Base-by-base conservation (phyloP, 2,113 vertebrate genomes). In the Accipiter cooperii region DNA sequence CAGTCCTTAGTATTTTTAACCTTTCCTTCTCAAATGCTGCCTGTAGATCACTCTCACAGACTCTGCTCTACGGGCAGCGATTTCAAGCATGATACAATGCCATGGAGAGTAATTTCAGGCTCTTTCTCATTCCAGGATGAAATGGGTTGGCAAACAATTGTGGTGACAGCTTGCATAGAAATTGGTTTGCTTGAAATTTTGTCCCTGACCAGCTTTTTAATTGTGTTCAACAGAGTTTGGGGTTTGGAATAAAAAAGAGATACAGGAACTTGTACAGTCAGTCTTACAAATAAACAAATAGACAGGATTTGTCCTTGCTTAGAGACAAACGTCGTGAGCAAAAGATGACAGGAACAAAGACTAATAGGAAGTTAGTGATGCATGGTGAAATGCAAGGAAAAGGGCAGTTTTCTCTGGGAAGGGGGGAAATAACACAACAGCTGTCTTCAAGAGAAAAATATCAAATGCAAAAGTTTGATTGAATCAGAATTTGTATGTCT, bases 111-210 rank as follows among this genome's bases (percentile, higher is more conserved):
- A 82, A 96, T 93, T 96, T 89, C 66, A 87, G 34, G 25, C 74
- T 78, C 40, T 88, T 95, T 90, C 63, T 29, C 65, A 70, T 96
- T 95, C 65, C 92, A 92, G 87, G 58, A 87, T 74, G 47, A 97
- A 98, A 93, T 89, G 68, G 52, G 12, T 85, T 93, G 97, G 78
- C 63, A 94, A 90, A 69, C 90, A 79, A 90, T 89, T 84, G 87
- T 89, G 65, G 87, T 80, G 93, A 91, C 80, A 91, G 86, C 87
- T 97, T 97, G 58, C 64, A 66, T 42, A 76, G 54, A 80, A 84
- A 64, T 75, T 84, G 91, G 89, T 93, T 94, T 95, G 81, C 82
- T 84, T 95, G 42, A 95, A 94, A 68, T 91, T 82, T 64, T 84
- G 31, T 92, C 88, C 47, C 75, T 84, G 93, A 91, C 51, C 63